A percentile compares a stretch with the other conserved stretches of the same genome.
These are phyloP conservation scores for Rotaria socialis DNA, from an alignment of 2,888 invertebrate species.

Conservation along the genomic window DNA sequence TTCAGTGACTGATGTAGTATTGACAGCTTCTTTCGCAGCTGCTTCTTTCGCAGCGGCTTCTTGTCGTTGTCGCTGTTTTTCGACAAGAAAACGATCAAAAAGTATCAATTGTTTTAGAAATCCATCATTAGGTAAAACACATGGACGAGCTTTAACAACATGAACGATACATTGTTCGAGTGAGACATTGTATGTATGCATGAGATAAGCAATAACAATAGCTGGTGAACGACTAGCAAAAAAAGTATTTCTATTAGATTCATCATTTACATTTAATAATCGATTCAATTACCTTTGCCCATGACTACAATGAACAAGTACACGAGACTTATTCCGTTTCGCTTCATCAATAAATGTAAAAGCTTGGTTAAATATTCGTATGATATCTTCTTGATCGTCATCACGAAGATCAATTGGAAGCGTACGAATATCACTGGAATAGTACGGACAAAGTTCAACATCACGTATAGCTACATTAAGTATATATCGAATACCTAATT, in stretches of 20 bases:
- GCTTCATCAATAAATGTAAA: constrained; percentile 34
- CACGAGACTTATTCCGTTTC: background rate
- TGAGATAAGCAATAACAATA: constrained; percentile 18
- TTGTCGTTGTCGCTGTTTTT: background rate
- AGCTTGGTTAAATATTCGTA: background rate
- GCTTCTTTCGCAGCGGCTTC: background rate
- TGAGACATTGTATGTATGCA: background rate
- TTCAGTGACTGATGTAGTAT: background rate
- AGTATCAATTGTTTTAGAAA: constrained; percentile 24
- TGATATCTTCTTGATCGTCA: constrained; percentile 21
- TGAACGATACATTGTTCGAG: constrained; percentile 9
- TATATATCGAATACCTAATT: background rate
- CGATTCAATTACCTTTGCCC: background rate
- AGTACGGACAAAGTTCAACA: constrained; percentile 25
- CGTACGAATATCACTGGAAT: background rate
- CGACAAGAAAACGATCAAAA: background rate
- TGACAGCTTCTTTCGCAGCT: background rate
- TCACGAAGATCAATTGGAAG: constrained; percentile 12
- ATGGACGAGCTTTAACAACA: constrained; percentile 30
- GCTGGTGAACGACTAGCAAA: background rate
- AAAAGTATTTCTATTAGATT: background rate
- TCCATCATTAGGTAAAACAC: constrained; percentile 1
- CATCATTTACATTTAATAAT: background rate
- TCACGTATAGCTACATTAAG: constrained; percentile 35
- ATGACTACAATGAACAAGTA: constrained; percentile 33